phyloP scores from a whole-genome alignment of 1,140 invertebrate species.

The Brachionus plicatilis region DNA sequence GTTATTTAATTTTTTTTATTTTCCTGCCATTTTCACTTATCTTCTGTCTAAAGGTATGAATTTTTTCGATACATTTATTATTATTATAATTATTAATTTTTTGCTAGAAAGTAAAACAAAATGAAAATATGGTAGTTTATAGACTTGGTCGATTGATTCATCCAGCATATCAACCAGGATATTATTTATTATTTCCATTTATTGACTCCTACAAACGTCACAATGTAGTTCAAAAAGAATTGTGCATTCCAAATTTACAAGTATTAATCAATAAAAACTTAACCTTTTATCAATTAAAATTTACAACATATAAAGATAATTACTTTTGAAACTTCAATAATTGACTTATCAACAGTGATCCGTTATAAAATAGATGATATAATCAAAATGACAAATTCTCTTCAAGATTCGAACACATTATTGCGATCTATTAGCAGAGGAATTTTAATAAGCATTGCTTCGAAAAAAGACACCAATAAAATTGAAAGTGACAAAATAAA shows the following conservation, averaged over 20 bases:
- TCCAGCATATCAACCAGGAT: neutral
- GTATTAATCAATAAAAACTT: neutral
- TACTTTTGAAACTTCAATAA: neutral
- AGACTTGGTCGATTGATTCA: neutral
- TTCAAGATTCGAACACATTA: neutral
- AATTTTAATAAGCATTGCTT: neutral
- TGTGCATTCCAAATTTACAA: slow-evolving; percentile 18
- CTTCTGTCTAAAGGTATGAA: slow-evolving; percentile 10
- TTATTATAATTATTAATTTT: neutral
- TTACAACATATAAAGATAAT: neutral
- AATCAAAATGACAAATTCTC: slow-evolving; percentile 4
- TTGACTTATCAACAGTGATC: slow-evolving; percentile 6
- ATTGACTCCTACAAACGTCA: neutral
- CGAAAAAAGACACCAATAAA: slow-evolving; percentile 17
- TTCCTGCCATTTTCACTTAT: neutral
- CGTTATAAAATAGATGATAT: neutral
- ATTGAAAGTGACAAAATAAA: slow-evolving; percentile 19
- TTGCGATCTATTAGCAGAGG: neutral
- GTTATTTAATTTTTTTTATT: neutral
- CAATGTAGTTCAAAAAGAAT: neutral
- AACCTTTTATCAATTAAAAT: neutral
- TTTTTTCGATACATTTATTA: neutral
- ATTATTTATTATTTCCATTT: slow-evolving; percentile 30
- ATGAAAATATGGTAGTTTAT: slow-evolving; percentile 37
- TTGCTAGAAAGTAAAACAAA: slow-evolving; percentile 21